Evolutionary conservation across 2,113 vertebrate genomes (phyloP).

Genomic region (Aldabrachelys gigantea): DNA sequence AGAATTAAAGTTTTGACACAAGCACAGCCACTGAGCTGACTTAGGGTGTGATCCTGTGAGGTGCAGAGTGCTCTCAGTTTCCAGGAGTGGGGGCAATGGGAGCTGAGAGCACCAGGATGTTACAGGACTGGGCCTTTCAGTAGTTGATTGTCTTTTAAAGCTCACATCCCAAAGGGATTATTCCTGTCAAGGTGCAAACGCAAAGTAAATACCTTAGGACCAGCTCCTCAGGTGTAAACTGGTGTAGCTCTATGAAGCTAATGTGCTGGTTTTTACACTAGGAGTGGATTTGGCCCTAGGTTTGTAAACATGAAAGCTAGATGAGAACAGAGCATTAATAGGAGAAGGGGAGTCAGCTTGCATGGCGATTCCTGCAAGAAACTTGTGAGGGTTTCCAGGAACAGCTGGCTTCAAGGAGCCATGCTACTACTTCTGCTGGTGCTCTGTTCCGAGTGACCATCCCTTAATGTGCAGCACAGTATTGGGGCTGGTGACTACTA

Average conservation of each 20-base stretch:
- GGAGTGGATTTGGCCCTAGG: background rate
- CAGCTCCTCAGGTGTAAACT: constrained; percentile 9
- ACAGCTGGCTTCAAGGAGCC: background rate
- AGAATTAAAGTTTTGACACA: constrained; percentile 63
- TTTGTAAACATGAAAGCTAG: constrained; percentile 37
- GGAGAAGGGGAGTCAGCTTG: background rate
- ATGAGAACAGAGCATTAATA: constrained; percentile 38
- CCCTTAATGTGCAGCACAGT: background rate
- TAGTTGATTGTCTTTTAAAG: constrained; percentile 20
- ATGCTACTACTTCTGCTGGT: background rate
- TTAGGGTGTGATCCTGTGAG: constrained; percentile 41
- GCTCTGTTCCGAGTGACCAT: background rate
- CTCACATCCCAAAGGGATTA: constrained; percentile 45
- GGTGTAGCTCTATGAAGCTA: background rate
- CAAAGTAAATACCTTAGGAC: constrained; percentile 41
- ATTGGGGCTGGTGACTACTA: background rate
- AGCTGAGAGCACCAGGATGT: background rate
- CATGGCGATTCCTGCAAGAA: background rate
- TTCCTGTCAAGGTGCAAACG: constrained; percentile 27
- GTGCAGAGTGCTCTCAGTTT: background rate
- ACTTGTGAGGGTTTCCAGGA: background rate
- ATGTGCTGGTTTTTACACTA: constrained; percentile 7
- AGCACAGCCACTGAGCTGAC: background rate
- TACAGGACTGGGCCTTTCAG: background rate
- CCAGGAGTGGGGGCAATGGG: background rate